Evolutionary conservation across 2,797 vertebrate species (phyloP).

Genomic region (Bryconaethiops microstoma): DNA sequence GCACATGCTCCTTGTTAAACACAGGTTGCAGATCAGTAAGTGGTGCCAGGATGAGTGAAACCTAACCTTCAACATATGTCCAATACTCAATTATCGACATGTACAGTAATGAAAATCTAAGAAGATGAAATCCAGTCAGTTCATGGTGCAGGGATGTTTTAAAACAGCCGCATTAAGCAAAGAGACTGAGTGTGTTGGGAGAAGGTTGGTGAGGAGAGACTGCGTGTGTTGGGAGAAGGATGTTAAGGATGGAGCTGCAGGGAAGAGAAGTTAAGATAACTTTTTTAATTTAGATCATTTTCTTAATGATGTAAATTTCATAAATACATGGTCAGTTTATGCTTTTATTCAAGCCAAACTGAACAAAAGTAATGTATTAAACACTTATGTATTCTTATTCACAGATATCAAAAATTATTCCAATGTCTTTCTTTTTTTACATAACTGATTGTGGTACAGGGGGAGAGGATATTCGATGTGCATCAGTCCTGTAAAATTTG

Average conservation of each 20-base stretch:
- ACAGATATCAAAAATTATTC: constrained; percentile 50
- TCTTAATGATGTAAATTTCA: too few relatives aligned
- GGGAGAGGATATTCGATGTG: constrained; percentile 25
- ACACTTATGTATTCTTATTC: constrained; percentile 48
- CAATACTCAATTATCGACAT: constrained; percentile 36
- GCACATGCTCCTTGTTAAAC: constrained; percentile 37
- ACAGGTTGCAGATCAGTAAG: constrained; percentile 42
- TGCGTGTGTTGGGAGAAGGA: too few relatives aligned
- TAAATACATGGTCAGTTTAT: too few relatives aligned
- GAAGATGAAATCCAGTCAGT: constrained; percentile 47
- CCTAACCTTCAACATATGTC: constrained; percentile 39
- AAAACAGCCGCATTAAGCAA: constrained; percentile 41
- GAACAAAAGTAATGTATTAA: constrained; percentile 46
- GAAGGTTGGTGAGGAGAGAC: too few relatives aligned
- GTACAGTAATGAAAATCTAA: constrained; percentile 39
- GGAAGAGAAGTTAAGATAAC: too few relatives aligned
- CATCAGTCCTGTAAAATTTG: constrained; percentile 41
- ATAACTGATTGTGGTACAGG: constrained; percentile 40
- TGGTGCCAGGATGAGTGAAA: constrained; percentile 46
- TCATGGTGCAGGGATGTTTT: constrained; percentile 25
- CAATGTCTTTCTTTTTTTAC: constrained; percentile 12
- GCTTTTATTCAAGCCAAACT: constrained; percentile 18
- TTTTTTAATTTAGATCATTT: too few relatives aligned
- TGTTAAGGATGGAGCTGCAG: too few relatives aligned
- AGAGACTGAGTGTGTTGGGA: too few relatives aligned